A percentile compares a stretch with the other conserved stretches of the same genome.
phyloP scores from a whole-genome alignment of 2,113 vertebrate genomes.

The Sclerurus mexicanus region DNA sequence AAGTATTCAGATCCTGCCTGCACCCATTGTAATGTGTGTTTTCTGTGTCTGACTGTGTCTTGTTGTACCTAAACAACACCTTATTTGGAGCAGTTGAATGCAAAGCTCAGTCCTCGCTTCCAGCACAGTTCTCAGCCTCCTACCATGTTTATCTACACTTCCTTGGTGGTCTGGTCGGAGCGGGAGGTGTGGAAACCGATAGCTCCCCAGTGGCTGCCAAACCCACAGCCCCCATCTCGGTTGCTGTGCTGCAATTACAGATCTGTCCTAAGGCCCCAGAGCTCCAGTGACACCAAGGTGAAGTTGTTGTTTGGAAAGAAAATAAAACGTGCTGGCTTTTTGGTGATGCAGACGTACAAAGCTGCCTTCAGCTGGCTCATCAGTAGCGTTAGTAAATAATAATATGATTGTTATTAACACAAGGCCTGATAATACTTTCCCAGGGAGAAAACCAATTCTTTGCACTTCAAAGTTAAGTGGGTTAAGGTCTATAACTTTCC shows the following conservation, averaged over 20 bases:
- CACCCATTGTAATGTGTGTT: background rate
- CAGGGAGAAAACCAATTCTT: background rate
- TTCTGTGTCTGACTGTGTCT: background rate
- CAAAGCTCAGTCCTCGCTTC: background rate
- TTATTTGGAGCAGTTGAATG: background rate
- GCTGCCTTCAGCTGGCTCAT: background rate
- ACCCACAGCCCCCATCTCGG: background rate
- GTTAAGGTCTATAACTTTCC: background rate
- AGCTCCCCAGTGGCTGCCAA: conserved; percentile 29
- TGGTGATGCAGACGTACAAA: background rate
- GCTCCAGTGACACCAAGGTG: background rate
- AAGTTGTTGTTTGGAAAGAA: conserved; percentile 46
- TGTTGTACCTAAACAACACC: background rate
- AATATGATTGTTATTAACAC: background rate
- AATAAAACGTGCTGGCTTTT: background rate
- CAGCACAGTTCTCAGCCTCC: background rate
- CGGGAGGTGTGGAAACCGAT: conserved; percentile 7
- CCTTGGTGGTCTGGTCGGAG: conserved; percentile 48
- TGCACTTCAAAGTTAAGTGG: background rate
- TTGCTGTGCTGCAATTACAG: background rate
- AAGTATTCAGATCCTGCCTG: background rate
- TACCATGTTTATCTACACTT: conserved; percentile 44
- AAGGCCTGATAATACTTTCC: background rate
- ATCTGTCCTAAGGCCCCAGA: background rate
- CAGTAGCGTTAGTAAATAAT: background rate